A percentile compares a stretch with the other conserved stretches of the same genome.
phyloP scores from a whole-genome alignment of 37 sponge, comb jelly and placozoan species.

The Agelas oroides region DNA sequence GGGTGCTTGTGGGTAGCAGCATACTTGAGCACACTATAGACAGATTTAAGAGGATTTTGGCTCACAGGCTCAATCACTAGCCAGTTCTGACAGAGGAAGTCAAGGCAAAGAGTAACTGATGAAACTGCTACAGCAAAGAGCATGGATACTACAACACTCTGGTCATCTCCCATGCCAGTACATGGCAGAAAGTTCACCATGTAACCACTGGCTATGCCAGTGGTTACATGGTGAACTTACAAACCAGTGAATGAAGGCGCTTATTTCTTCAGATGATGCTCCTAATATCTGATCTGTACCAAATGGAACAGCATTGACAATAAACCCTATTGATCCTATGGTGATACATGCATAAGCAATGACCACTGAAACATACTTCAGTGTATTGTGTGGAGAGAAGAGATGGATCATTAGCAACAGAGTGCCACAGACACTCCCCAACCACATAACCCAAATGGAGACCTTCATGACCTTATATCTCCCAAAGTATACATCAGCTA shows the following conservation, averaged over 20 bases:
- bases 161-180: no score
- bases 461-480: neutral
- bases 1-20: neutral
- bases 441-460: constrained; percentile 1
- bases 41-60: neutral
- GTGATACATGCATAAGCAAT: neutral
- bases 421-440: neutral
- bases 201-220: neutral
- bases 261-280: neutral
- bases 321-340: neutral
- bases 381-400: no score
- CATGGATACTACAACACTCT: no score
- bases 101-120: neutral
- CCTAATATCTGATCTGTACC: neutral
- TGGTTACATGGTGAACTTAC: neutral
- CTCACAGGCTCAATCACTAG: neutral
- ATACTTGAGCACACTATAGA: constrained; percentile 1
- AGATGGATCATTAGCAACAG: no score
- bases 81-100: neutral
- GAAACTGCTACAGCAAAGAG: no score
- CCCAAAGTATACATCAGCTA: constrained; percentile 8
- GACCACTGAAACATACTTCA: no score
- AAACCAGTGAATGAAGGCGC: constrained; percentile 7
- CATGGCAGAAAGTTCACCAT: no score
- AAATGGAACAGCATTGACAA: neutral